Evolutionary conservation across 2,888 invertebrate genomes (phyloP).

Genomic region (Exephanes ischioxanthus): DNA sequence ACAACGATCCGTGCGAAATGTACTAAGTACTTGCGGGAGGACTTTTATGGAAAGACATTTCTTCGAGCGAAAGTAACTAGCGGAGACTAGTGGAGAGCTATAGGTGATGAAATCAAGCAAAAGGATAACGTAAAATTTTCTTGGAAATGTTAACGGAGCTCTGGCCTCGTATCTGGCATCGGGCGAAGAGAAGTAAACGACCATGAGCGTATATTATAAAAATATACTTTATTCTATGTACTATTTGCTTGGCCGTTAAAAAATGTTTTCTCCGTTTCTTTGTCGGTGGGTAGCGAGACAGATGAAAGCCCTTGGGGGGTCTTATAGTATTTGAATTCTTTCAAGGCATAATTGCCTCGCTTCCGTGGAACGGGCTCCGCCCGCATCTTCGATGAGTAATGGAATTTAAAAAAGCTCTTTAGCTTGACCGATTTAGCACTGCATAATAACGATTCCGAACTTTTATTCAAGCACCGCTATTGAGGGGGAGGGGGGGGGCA

Average conservation of each 20-base stretch:
- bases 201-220: neutral
- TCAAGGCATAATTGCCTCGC: conserved; percentile 23
- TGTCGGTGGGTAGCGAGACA: neutral
- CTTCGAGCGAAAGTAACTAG: no score
- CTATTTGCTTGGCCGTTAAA: neutral
- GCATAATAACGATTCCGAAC: conserved; percentile 10
- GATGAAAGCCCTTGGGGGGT: conserved; percentile 11
- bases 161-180: neutral
- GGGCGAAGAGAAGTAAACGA: neutral
- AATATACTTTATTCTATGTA: neutral
- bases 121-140: neutral
- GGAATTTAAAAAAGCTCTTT: conserved; percentile 30
- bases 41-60: no score
- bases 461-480: conserved; percentile 20
- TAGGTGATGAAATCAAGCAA: neutral
- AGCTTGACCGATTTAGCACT: conserved; percentile 8
- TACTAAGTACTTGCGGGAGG: no score
- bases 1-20: no score
- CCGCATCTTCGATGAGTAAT: conserved; percentile 2
- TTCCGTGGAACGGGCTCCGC: neutral
- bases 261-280: neutral
- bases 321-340: conserved; percentile 1
- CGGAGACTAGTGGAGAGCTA: neutral
- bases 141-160: neutral
- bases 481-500: neutral